Evolutionary conservation across 92 coral and sea anemone species (phyloP).

Genomic region (Bergia puertoricense): DNA sequence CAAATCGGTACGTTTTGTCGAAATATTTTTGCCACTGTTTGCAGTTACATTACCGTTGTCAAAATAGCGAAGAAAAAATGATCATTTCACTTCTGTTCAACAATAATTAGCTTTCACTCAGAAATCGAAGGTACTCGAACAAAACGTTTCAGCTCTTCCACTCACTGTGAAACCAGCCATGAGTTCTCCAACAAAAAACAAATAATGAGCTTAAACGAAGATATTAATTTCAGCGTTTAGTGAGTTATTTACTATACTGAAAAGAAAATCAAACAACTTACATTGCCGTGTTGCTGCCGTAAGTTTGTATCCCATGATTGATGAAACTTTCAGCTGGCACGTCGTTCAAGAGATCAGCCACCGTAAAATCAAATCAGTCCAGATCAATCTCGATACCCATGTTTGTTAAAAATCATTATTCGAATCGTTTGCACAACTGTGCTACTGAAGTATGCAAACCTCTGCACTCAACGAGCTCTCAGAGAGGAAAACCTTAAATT

Average conservation of each 20-base stretch:
- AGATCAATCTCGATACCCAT: conserved; percentile 2
- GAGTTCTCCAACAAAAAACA: neutral
- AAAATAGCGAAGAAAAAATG: neutral
- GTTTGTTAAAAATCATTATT: neutral
- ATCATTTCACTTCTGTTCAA: neutral
- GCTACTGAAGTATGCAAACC: neutral
- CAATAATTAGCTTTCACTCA: neutral
- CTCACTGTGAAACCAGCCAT: neutral
- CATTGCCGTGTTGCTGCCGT: conserved; percentile 30
- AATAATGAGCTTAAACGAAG: conserved; percentile 11
- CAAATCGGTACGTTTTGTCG: neutral
- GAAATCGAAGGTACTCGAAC: neutral
- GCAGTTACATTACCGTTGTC: neutral
- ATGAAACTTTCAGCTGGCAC: neutral
- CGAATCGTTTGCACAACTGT: neutral
- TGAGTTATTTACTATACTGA: conserved; percentile 23
- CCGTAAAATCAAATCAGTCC: conserved; percentile 16
- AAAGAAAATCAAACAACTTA: conserved; percentile 33
- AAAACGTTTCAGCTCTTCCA: neutral
- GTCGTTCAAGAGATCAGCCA: conserved; percentile 23
- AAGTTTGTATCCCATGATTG: neutral
- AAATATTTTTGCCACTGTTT: neutral
- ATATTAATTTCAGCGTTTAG: conserved; percentile 1
- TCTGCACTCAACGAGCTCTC: neutral
- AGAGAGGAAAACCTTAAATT: too few relatives aligned